phyloP scores from a whole-genome alignment of 2,797 vertebrate species.

The Gobionotothen gibberifrons region DNA sequence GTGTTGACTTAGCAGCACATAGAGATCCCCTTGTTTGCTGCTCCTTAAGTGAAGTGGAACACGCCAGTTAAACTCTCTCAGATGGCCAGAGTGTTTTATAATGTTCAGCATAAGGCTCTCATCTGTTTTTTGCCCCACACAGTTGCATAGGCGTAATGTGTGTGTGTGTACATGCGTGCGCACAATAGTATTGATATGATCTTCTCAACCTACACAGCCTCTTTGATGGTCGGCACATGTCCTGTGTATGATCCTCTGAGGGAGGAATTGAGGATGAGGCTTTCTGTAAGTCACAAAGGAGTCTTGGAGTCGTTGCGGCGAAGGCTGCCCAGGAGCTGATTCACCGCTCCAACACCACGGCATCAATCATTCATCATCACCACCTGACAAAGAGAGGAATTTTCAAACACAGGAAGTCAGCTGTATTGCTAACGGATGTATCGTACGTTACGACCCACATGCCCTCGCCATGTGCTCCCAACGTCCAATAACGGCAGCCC shows the following conservation, averaged over 20 bases:
- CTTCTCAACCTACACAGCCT: constrained; percentile 60
- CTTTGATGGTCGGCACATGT: constrained; percentile 74
- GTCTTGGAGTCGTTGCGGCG: constrained; percentile 36
- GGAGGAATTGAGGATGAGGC: constrained; percentile 59
- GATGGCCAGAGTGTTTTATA: constrained; percentile 74
- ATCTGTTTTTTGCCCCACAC: constrained; percentile 72
- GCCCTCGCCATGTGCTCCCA: constrained; percentile 51
- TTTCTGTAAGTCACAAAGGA: constrained; percentile 63
- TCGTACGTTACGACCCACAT: constrained; percentile 32
- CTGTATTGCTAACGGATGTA: constrained; percentile 42
- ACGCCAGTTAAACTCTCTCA: constrained; percentile 77
- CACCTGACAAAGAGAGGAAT: constrained; percentile 58
- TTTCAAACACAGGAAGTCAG: constrained; percentile 60
- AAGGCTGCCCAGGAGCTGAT: constrained; percentile 46
- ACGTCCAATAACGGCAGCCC: constrained; percentile 28
- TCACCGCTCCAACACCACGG: constrained; percentile 48
- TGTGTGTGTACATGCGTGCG: constrained; percentile 14
- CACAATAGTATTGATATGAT: constrained; percentile 61
- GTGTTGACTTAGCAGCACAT: constrained; percentile 72
- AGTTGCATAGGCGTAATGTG: constrained; percentile 56
- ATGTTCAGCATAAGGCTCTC: constrained; percentile 73
- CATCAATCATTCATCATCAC: constrained; percentile 65
- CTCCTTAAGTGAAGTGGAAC: constrained; percentile 72
- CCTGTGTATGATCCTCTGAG: constrained; percentile 58
- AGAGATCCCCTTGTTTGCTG: constrained; percentile 71